Percentiles rank a stretch among this genome's conserved stretches.
phyloP scores from a whole-genome alignment of 2,888 invertebrate genomes.

The Ochropleura plecta region DNA sequence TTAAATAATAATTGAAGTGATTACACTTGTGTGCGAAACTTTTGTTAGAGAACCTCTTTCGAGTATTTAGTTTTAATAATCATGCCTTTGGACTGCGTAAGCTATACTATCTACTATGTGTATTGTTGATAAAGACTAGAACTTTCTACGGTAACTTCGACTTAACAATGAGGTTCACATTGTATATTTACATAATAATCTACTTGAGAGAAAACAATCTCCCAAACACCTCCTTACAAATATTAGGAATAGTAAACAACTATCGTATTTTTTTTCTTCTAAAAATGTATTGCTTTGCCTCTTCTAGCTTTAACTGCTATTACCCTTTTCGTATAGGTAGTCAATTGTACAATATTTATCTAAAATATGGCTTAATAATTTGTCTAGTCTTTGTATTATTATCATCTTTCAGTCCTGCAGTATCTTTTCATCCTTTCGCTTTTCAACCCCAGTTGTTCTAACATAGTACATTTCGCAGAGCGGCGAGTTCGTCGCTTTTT shows the following conservation, averaged over 20 bases:
- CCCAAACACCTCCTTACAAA: conserved; percentile 10
- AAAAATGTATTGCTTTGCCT: conserved; percentile 23
- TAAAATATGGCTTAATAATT: conserved; percentile 68
- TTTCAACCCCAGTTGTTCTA: conserved; percentile 70
- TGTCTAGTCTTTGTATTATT: conserved; percentile 41
- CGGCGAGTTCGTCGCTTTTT: conserved; percentile 69
- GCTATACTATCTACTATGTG: conserved; percentile 12
- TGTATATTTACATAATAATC: conserved; percentile 18
- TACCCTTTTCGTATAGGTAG: conserved; percentile 65
- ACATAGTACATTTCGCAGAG: conserved; percentile 74
- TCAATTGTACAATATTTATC: conserved; percentile 45
- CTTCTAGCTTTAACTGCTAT: conserved; percentile 15
- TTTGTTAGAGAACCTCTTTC: not conserved
- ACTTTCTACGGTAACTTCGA: conserved; percentile 54
- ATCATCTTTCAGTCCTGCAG: conserved; percentile 81
- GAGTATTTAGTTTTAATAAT: conserved; percentile 11
- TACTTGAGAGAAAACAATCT: conserved; percentile 1
- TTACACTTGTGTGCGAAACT: not conserved
- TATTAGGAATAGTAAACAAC: conserved; percentile 39
- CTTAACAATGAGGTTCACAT: conserved; percentile 41
- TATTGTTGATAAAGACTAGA: conserved; percentile 59
- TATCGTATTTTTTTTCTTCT: conserved; percentile 3
- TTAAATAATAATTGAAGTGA: not conserved
- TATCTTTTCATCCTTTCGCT: conserved; percentile 65
- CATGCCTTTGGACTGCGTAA: conserved; percentile 23